Evolutionary conservation across 37 sponge, comb jelly and placozoan species (phyloP).

Genomic region (Oopsacas minuta): DNA sequence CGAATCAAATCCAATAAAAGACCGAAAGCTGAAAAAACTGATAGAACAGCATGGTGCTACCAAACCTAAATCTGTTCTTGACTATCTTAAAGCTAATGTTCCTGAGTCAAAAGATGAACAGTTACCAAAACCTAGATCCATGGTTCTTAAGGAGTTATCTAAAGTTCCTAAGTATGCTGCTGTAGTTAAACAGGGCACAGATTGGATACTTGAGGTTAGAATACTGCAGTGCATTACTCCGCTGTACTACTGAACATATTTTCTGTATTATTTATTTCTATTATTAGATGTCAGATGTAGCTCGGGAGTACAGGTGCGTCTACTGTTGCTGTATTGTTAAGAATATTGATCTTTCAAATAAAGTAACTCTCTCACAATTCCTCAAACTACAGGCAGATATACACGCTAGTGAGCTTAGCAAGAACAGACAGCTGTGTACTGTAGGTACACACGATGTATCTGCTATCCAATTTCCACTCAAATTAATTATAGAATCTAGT

Average conservation of each 20-base stretch:
- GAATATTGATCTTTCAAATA: conserved; percentile 32
- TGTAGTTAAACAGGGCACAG: not conserved
- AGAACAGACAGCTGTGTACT: conserved; percentile 57
- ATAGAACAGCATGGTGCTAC: conserved; percentile 60
- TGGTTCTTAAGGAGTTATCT: not conserved
- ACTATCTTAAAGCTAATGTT: conserved; percentile 43
- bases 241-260: not conserved
- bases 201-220: not conserved
- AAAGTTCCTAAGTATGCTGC: not conserved
- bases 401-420: conserved; percentile 29
- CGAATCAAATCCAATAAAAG: conserved; percentile 57
- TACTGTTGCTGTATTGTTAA: conserved; percentile 59
- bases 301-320: conserved; percentile 47
- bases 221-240: too few relatives aligned
- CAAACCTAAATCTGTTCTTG: conserved; percentile 70
- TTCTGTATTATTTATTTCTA: not conserved
- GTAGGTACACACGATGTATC: conserved; percentile 75
- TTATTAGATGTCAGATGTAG: conserved; percentile 16
- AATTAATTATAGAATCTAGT: conserved; percentile 27
- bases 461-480: conserved; percentile 41
- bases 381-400: conserved; percentile 58
- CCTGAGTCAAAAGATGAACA: not conserved
- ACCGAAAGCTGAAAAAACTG: conserved; percentile 57
- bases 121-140: not conserved
- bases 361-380: conserved; percentile 39